Percentiles rank a stretch among this genome's conserved stretches.
Conservation (phyloP, 2,888 invertebrate genomes). For the Aphodius sticticus region DNA sequence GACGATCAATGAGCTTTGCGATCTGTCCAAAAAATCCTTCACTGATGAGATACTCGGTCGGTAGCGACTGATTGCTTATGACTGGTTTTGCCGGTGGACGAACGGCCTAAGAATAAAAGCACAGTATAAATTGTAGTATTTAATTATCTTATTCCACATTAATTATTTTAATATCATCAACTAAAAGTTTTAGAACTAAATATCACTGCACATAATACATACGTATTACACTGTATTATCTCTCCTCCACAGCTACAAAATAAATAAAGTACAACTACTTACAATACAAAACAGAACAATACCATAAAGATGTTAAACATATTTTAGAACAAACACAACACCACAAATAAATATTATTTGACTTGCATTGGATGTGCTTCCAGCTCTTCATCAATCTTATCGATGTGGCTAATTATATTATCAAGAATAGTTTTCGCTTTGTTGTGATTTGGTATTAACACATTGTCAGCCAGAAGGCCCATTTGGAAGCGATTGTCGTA, state of each 20-base stretch:
- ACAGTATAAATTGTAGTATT: too few relatives aligned
- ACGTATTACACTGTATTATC: too few relatives aligned
- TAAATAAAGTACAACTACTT: constrained; percentile 1
- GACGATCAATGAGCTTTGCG: too few relatives aligned
- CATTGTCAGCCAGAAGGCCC: constrained; percentile 30
- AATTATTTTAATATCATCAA: too few relatives aligned
- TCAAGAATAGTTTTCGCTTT: constrained; percentile 24
- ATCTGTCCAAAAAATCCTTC: too few relatives aligned
- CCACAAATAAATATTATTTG: background rate
- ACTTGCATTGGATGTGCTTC: background rate
- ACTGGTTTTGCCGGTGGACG: too few relatives aligned
- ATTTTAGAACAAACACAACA: background rate
- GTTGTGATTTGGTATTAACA: constrained; percentile 25
- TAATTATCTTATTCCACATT: too few relatives aligned
- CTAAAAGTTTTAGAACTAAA: too few relatives aligned
- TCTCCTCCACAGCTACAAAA: background rate
- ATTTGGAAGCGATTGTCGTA: constrained; percentile 31
- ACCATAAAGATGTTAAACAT: background rate
- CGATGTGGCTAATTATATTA: constrained; percentile 30
- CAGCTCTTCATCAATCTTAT: constrained; percentile 27
- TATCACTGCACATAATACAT: too few relatives aligned
- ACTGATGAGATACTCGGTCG: too few relatives aligned
- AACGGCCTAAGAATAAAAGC: too few relatives aligned
- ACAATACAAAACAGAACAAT: background rate
- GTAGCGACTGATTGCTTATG: too few relatives aligned